Evolutionary conservation across 2,888 invertebrate genomes (phyloP), one percentile per base, ranked within the genome.

Genomic region (Tinea trinotella): DNA sequence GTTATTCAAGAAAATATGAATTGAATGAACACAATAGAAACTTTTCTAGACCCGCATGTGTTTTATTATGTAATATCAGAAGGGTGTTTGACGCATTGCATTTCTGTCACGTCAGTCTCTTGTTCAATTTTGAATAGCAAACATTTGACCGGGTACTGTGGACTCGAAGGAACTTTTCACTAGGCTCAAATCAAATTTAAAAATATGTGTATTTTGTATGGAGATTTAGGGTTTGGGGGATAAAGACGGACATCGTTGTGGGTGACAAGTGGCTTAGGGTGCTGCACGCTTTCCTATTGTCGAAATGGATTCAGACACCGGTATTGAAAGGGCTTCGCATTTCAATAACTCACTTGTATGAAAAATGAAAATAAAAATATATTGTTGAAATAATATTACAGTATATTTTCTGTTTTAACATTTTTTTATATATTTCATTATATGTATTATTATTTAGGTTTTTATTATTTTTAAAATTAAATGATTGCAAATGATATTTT

Each of bases 111-210:
- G 80, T 77, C 76, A 77, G 70, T 65, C 67, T 71, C 68, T 70
- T 67, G 66, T 72, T 71, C 80, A 79, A 83, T 80, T 83, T 84
- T 76, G 82, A 82, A 83, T 81, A 71, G 84, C 77, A 84, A 85
- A 85, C 81, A 85, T 84, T 84, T 77, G 84, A 73, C 73, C 76
- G 68, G 64, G 62, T 57, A 61, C 58, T 40, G 15, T 17, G 30
- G 52, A 15, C 52, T 9, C 35, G 20, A n/a, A 36, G n/a, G 10
- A 57, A 76, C 70, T 66, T 66, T 60, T 58, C 58, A 57, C 62
- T 74, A 1, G 50, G 19, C 70, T 67, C 68, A 81, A 84, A 84
- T 84, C 83, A 80, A 80, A 84, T 84, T 85, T 83, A 80, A 83
- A 74, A 83, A 80, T 81, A 78, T 81, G 75, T 75, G 76, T 77